Evolutionary conservation across 1,140 invertebrate species (phyloP).

Genomic region (Lysiphlebus fabarum): DNA sequence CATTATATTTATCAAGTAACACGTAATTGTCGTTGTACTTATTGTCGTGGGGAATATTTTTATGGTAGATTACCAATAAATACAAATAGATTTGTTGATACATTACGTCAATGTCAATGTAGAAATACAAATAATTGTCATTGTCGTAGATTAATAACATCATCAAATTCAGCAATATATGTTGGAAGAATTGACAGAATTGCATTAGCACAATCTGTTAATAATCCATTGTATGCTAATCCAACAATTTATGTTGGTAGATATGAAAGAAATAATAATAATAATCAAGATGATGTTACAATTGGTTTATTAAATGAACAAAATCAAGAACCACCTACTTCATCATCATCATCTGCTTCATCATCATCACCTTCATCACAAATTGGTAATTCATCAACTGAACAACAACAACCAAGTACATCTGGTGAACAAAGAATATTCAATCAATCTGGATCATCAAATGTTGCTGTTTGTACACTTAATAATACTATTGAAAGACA

Average conservation of each 20-base stretch:
- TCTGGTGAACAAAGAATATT: background rate
- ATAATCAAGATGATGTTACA: slow-evolving; percentile 1
- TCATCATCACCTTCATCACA: background rate
- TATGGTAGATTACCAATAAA: slow-evolving; percentile 39
- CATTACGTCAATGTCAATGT: slow-evolving; percentile 39
- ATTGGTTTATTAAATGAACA: background rate
- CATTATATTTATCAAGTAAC: slow-evolving; percentile 50
- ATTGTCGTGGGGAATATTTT: slow-evolving; percentile 43
- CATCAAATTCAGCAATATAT: slow-evolving; percentile 42
- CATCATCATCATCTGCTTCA: background rate
- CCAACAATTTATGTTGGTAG: slow-evolving; percentile 44
- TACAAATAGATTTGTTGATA: slow-evolving; percentile 35
- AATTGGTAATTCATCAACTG: background rate
- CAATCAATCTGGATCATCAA: slow-evolving; percentile 20
- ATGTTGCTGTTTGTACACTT: slow-evolving; percentile 28
- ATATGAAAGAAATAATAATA: slow-evolving; percentile 36
- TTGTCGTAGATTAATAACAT: slow-evolving; percentile 37
- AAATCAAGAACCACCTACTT: slow-evolving; percentile 21
- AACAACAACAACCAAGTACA: background rate
- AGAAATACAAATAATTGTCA: slow-evolving; percentile 37
- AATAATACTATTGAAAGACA: slow-evolving; percentile 33
- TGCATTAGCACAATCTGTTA: slow-evolving; percentile 35
- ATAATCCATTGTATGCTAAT: slow-evolving; percentile 45
- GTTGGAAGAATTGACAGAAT: slow-evolving; percentile 41
- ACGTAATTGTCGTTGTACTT: slow-evolving; percentile 42